Evolutionary conservation across 2,113 vertebrate species (phyloP).

Genomic region (Archocentrus centrarchus): DNA sequence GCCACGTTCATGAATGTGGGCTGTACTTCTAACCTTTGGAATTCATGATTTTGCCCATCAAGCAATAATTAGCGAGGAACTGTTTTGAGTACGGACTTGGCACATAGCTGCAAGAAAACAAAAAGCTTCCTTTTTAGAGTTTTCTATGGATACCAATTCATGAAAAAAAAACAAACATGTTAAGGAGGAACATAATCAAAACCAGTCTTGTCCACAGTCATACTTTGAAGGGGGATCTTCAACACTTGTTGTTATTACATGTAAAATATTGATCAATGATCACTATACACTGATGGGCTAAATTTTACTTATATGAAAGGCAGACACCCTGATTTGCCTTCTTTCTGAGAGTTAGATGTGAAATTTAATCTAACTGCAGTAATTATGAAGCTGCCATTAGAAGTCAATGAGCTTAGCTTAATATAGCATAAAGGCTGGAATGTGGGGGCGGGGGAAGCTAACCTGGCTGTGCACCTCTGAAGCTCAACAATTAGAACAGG

Average conservation of each 20-base stretch:
- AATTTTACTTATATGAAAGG: not conserved
- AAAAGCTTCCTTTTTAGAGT: not conserved
- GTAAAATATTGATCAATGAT: not conserved
- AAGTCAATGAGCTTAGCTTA: conserved; percentile 12
- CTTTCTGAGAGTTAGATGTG: not conserved
- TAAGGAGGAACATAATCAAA: not conserved
- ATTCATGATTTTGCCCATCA: too few species aligned
- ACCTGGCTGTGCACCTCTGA: not conserved
- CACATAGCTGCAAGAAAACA: not conserved
- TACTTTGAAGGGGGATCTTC: too few species aligned
- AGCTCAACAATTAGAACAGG: not conserved
- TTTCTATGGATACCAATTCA: not conserved
- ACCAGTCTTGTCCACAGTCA: not conserved
- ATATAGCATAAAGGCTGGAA: conserved; percentile 1
- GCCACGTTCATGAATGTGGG: too few species aligned
- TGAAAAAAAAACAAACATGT: too few species aligned
- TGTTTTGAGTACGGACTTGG: too few species aligned
- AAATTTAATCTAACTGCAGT: conserved; percentile 10
- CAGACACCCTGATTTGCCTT: not conserved
- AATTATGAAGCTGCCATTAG: conserved; percentile 2
- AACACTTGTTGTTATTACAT: not conserved
- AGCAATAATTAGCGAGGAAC: too few species aligned
- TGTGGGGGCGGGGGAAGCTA: not conserved
- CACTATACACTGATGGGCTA: not conserved
- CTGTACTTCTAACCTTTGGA: too few species aligned